Conservation (phyloP, 2,113 vertebrate species). For the Monopterus albus region DNA sequence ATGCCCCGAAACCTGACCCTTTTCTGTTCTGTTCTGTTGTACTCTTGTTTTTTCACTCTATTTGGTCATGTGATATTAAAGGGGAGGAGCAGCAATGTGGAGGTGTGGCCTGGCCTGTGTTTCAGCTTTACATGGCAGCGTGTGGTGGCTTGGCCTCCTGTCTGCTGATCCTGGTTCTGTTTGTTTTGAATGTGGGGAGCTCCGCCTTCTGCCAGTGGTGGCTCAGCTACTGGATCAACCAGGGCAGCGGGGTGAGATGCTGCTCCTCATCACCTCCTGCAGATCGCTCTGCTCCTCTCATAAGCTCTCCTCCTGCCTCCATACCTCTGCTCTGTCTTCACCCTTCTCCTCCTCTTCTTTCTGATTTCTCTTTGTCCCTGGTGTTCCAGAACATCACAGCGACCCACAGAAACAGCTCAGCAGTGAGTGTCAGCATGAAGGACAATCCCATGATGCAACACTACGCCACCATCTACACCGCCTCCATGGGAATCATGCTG, state of each 20-base stretch:
- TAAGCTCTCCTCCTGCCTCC: too few species aligned
- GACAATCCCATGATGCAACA: conserved; percentile 91
- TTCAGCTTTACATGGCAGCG: conserved; percentile 88
- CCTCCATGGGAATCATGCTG: conserved; percentile 94
- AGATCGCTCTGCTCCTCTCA: not conserved
- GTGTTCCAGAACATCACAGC: conserved; percentile 83
- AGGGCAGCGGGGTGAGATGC: conserved; percentile 92
- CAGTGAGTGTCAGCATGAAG: conserved; percentile 88
- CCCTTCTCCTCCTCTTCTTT: not conserved
- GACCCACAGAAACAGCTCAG: conserved; percentile 83
- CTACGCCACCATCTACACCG: conserved; percentile 88
- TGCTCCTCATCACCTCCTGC: not conserved
- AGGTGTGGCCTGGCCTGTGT: conserved; percentile 90
- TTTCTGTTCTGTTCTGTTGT: not conserved
- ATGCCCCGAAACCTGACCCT: too few species aligned
- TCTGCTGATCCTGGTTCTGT: conserved; percentile 88
- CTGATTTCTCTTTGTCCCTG: not conserved
- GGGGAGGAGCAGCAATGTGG: conserved; percentile 89
- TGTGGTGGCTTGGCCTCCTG: conserved; percentile 89
- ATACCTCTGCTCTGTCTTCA: not conserved
- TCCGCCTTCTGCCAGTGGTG: conserved; percentile 95
- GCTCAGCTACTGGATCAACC: conserved; percentile 96
- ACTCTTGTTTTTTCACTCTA: not conserved
- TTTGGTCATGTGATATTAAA: conserved; percentile 25
- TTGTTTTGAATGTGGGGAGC: conserved; percentile 92